Evolutionary conservation across 2,113 vertebrate species (phyloP).

Genomic region (Paralichthys olivaceus): DNA sequence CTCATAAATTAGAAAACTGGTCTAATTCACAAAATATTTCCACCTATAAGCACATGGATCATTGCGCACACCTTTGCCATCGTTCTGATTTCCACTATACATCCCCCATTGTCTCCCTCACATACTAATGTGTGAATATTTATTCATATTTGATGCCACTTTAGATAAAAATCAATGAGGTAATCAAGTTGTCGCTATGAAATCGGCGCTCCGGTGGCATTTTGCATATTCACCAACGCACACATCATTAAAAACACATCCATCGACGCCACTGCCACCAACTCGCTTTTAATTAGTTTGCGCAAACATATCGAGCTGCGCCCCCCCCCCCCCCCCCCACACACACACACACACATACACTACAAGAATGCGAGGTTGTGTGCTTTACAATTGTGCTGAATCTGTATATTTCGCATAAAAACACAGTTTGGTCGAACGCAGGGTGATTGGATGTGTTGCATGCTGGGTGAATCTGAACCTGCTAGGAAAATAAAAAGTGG

Average conservation of each 20-base stretch:
- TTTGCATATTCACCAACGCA: conserved; percentile 87
- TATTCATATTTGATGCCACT: conserved; percentile 83
- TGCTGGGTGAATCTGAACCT: conserved; percentile 20
- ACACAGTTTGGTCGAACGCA: not conserved
- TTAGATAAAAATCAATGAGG: conserved; percentile 83
- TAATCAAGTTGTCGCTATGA: conserved; percentile 76
- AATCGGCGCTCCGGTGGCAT: conserved; percentile 48
- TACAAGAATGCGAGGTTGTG: conserved; percentile 7
- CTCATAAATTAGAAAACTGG: not conserved
- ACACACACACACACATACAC: conserved; percentile 12
- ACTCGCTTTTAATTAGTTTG: conserved; percentile 91
- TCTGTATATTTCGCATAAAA: conserved; percentile 47
- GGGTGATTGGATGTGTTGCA: conserved; percentile 29
- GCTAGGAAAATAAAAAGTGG: not conserved
- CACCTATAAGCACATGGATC: conserved; percentile 29
- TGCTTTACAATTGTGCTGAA: conserved; percentile 46
- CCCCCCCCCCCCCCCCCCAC: conserved; percentile 21
- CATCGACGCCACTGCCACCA: conserved; percentile 83
- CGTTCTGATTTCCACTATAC: conserved; percentile 14
- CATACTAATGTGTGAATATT: conserved; percentile 76
- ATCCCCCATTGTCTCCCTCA: conserved; percentile 39
- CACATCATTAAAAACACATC: conserved; percentile 94
- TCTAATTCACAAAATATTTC: not conserved
- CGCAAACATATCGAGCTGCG: conserved; percentile 87
- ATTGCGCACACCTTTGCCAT: conserved; percentile 26